Percentiles rank a stretch among this genome's conserved stretches.
Conservation (phyloP, 2,113 vertebrate species). For the Rutilus rutilus region DNA sequence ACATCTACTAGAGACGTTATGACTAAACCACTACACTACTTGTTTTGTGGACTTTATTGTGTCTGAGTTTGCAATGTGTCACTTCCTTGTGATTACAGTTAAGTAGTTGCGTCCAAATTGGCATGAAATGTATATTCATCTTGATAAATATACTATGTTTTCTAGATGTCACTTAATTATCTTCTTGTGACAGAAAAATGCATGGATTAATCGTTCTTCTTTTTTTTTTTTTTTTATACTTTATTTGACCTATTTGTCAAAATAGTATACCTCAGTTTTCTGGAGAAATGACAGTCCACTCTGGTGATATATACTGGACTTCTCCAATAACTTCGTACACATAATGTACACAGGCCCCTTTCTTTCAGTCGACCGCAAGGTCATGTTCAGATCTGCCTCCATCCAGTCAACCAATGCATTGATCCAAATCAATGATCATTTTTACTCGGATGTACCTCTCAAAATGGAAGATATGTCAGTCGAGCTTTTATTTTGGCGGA, state of each 20-base stretch:
- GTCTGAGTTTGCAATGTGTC: neutral
- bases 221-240: neutral
- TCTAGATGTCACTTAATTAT: neutral
- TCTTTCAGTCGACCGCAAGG: no score
- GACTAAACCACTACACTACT: neutral
- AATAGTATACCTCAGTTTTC: neutral
- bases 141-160: neutral
- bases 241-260: neutral
- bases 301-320: neutral
- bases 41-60: neutral
- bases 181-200: neutral
- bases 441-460: neutral
- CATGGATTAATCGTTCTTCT: neutral
- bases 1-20: neutral
- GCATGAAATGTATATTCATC: neutral
- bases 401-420: no score
- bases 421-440: neutral
- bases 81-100: neutral
- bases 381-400: no score
- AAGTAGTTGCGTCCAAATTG: neutral
- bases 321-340: no score
- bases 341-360: no score
- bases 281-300: neutral
- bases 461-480: neutral
- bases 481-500: no score